phyloP scores from a whole-genome alignment of 2,797 vertebrate species.

The Anabas testudineus region DNA sequence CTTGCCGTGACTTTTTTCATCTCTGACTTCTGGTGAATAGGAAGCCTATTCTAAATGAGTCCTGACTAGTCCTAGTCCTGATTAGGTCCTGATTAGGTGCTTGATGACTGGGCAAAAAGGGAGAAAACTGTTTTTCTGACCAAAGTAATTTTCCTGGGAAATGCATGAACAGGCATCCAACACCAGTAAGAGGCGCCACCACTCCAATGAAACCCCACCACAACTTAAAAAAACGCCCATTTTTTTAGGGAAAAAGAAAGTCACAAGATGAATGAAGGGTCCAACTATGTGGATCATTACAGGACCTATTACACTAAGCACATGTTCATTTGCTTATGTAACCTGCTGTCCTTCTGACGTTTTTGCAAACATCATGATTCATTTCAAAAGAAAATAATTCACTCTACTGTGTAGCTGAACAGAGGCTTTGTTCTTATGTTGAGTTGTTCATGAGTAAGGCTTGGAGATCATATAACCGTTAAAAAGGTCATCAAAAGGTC shows the following conservation, averaged over 20 bases:
- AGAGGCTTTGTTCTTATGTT: conserved; percentile 25
- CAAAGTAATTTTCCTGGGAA: conserved; percentile 50
- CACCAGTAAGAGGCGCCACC: conserved; percentile 28
- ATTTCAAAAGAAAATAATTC: conserved; percentile 51
- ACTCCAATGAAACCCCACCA: conserved; percentile 46
- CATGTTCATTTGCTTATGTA: conserved; percentile 68
- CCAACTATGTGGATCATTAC: conserved; percentile 43
- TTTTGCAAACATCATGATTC: conserved; percentile 39
- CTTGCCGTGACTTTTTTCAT: conserved; percentile 11
- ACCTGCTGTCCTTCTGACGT: conserved; percentile 33
- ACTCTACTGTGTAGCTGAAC: conserved; percentile 9
- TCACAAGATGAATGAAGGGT: conserved; percentile 40
- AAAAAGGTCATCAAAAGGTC: conserved; percentile 28
- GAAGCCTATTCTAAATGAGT: conserved; percentile 54
- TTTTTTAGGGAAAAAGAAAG: conserved; percentile 50
- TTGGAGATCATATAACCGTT: conserved; percentile 50
- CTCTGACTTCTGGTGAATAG: conserved; percentile 36
- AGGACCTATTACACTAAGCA: conserved; percentile 52
- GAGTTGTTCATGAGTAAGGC: conserved; percentile 12
- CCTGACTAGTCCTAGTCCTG: no score
- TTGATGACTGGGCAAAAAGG: conserved; percentile 46
- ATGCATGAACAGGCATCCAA: conserved; percentile 40
- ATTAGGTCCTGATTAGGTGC: no score
- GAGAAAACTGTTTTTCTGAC: conserved; percentile 47
- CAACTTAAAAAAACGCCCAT: conserved; percentile 28